Base-by-base conservation (phyloP, 2,797 vertebrate genomes). In the Melanotaenia pygmaea region DNA sequence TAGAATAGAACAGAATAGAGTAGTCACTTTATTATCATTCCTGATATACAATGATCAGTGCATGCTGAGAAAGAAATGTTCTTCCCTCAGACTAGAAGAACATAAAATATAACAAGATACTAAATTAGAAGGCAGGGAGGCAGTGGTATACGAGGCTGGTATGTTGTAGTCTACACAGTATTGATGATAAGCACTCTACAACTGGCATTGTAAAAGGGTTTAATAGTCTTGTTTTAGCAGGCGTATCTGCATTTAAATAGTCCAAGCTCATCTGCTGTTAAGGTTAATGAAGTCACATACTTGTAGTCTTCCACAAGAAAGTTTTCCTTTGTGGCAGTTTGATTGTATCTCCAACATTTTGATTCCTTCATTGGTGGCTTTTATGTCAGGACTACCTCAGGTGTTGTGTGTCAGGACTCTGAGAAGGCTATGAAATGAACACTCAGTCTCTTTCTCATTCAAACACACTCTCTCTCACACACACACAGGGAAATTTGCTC, bases 341-440 rank as follows among this genome's bases (percentile, higher is more conserved):
- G 32, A 57, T 58, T 70, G 51, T 40, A 38, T 60, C 64, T 69
- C 4, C 14, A 37, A 57, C 14, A 56, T 76, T 67, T 65, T 20
- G 8, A 28, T 30, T 60, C n/a, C 50, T 64, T 68, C 51, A 61
- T 37, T 51, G 37, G 54, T 37, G 1, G 34, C 16, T 13, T 20
- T 72, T 70, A 69, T 72, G 56, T 79, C 58, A 62, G 61, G 53
- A 77, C 40, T 37, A 68, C 75, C 78, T 77, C 74, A 75, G 79
- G 81, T 86, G 72, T 85, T 90, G 80, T 83, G 84, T 86, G 91
- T 88, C 82, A 78, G 80, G 72, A 76, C 72, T 76, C 30, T 60
- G 45, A 51, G 64, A 57, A 72, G 34, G 77, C 71, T 65, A 22
- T 28, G 40, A 67, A 89, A 80, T 72, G 82, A 74, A 66, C 13